Evolutionary conservation across 2,888 invertebrate genomes (phyloP), one percentile per base, ranked within the genome.

Genomic region (Teinopalpus imperialis): DNA sequence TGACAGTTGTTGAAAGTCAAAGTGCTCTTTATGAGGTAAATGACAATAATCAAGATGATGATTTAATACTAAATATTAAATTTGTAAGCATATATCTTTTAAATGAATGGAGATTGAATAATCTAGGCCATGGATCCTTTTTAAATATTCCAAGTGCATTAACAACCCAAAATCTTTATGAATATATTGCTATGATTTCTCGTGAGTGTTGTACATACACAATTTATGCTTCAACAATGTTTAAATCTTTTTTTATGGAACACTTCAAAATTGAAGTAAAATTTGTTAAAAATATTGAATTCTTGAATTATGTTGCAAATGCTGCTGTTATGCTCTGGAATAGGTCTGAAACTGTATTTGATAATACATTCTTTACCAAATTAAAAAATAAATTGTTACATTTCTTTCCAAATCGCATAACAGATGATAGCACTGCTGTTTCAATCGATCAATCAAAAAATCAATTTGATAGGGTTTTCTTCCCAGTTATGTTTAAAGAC

Each of bases 281-380:
- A 24, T 35, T 31, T 45, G 27, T 55, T 21, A 35, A 36, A 40
- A 56, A 63, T 35, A 59, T 58, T 50, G 44, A 55, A n/a, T 46
- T 48, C 26, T 52, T 42, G 27, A 48, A 52, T 24, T 35, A 69
- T 30, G 39, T 45, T 43, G 70, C 66, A 3, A 76, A 76, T 65
- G 50, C 66, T 27, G 61, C 51, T 32, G 54, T 80, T 26, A 62
- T 79, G 66, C 43, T 76, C 27, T 86, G 81, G 75, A 63, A 74
- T 32, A 82, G 67, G 50, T 54, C 62, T 43, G 52, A 50, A 4
- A 71, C 66, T 18, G 45, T 47, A 10, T 82, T 82, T 69, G 62
- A 83, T 61, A 48, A 63, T 5, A 16, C 8, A 2, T 86, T 85
- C 56, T 81, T 66, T 62, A n/a, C 35, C n/a, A 59, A 57, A 30